These are phyloP conservation scores for Agapornis canus DNA, from an alignment of 2,797 vertebrate genomes.

Conservation along the genomic window DNA sequence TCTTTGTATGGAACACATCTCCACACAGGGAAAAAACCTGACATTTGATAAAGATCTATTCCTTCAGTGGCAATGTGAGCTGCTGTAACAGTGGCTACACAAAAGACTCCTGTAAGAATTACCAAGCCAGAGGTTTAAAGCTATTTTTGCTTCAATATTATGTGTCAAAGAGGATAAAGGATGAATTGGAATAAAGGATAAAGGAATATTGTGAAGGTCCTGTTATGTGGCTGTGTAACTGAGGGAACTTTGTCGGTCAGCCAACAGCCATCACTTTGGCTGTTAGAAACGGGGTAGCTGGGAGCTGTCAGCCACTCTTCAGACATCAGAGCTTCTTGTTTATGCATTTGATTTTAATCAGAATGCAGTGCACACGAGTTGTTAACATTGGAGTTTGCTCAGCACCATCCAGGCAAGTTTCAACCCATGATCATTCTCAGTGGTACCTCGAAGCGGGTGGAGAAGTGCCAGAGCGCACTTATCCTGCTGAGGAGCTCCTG, in stretches of 20 bases:
- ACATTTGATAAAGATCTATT: neutral
- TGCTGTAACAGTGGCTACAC: neutral
- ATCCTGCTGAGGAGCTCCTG: neutral
- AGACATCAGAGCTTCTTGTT: neutral
- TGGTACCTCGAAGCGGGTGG: neutral
- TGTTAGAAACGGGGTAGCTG: neutral
- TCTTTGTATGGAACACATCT: neutral
- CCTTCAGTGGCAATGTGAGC: neutral
- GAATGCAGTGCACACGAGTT: neutral
- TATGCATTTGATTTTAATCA: neutral
- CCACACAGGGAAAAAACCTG: neutral
- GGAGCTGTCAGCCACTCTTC: neutral
- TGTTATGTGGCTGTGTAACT: neutral
- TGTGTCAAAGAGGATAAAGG: neutral
- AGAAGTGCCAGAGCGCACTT: neutral
- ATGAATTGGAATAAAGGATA: neutral
- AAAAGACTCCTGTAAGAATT: neutral
- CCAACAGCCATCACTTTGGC: neutral
- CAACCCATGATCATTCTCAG: neutral
- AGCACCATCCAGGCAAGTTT: neutral
- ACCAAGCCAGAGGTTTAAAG: neutral
- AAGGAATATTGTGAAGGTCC: neutral
- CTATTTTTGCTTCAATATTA: neutral
- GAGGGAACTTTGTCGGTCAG: neutral
- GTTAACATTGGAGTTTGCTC: neutral